Percentiles rank a stretch among this genome's conserved stretches.
These are phyloP conservation scores for Hypolimnas misippus DNA, from an alignment of 2,888 invertebrate genomes.

Conservation along the genomic window DNA sequence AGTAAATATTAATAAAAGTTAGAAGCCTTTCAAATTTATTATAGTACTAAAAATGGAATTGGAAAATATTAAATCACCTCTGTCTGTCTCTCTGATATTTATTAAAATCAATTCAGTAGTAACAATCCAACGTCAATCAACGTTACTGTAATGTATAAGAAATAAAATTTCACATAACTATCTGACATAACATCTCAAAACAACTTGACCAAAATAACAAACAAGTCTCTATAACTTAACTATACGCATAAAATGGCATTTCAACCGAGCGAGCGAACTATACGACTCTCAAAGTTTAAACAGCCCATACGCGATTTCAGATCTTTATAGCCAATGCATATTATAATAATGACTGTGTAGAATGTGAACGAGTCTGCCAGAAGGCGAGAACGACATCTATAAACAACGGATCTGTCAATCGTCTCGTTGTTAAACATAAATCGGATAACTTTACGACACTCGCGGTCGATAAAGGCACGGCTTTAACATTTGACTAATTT, in stretches of 20 bases:
- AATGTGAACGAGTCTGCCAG: slow-evolving; percentile 18
- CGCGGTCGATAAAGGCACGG: slow-evolving; percentile 65
- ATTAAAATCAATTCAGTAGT: too few relatives aligned
- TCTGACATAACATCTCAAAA: too few relatives aligned
- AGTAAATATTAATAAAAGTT: too few relatives aligned
- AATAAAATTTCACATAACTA: too few relatives aligned
- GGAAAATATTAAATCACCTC: too few relatives aligned
- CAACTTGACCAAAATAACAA: too few relatives aligned
- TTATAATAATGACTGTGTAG: slow-evolving; percentile 20
- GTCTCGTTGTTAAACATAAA: slow-evolving; percentile 61
- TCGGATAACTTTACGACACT: slow-evolving; percentile 67
- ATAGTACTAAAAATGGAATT: too few relatives aligned
- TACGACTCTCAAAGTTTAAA: slow-evolving; percentile 9
- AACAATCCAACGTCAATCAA: too few relatives aligned
- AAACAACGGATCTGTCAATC: slow-evolving; percentile 48
- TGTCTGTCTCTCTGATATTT: too few relatives aligned
- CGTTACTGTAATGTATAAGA: too few relatives aligned
- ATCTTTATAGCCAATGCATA: slow-evolving; percentile 23
- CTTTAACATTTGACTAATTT: slow-evolving; percentile 75
- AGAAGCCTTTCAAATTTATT: too few relatives aligned
- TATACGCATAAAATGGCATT: slow-evolving; percentile 8
- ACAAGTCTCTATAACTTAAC: too few relatives aligned
- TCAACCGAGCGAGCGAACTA: not conserved
- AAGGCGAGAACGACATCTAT: slow-evolving; percentile 51
- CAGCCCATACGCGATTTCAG: slow-evolving; percentile 13